These are phyloP conservation scores for Clanis bilineata DNA, from an alignment of 2,888 invertebrate species.

Conservation along the genomic window DNA sequence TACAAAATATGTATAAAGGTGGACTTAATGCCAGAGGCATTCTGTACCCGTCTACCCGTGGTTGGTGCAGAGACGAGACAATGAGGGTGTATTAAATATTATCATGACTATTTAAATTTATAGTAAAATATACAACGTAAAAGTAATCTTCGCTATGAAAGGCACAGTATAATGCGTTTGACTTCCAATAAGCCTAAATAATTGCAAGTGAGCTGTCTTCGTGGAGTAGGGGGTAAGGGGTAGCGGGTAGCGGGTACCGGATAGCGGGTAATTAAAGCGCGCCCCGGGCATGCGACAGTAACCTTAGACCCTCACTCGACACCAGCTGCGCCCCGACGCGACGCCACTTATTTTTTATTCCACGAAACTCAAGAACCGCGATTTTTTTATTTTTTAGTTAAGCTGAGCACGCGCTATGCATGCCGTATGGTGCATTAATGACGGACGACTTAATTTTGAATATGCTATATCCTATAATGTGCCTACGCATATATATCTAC, in stretches of 20 bases:
- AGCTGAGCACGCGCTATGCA: conserved; percentile 68
- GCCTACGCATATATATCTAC: too few relatives aligned
- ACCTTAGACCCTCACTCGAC: conserved; percentile 57
- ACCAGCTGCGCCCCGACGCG: conserved; percentile 65
- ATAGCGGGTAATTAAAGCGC: conserved; percentile 7
- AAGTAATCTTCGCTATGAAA: too few relatives aligned
- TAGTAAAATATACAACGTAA: too few relatives aligned
- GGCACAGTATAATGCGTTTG: too few relatives aligned
- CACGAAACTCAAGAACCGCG: conserved; percentile 69
- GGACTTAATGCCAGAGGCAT: too few relatives aligned
- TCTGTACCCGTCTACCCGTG: too few relatives aligned
- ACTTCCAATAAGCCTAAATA: neutral
- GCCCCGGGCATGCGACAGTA: conserved; percentile 60
- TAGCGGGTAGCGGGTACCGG: neutral
- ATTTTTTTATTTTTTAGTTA: conserved; percentile 60
- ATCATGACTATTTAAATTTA: too few relatives aligned
- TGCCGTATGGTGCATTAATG: conserved; percentile 69
- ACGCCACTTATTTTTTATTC: conserved; percentile 59
- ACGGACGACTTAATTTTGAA: conserved; percentile 38
- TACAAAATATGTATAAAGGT: too few relatives aligned
- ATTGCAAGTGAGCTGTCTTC: neutral
- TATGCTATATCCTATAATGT: conserved; percentile 17
- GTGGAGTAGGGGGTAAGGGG: too few relatives aligned
- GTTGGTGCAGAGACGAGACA: too few relatives aligned
- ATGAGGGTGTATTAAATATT: too few relatives aligned